Conservation (phyloP, 2,888 invertebrate genomes). For the Meghimatium bilineatum region DNA sequence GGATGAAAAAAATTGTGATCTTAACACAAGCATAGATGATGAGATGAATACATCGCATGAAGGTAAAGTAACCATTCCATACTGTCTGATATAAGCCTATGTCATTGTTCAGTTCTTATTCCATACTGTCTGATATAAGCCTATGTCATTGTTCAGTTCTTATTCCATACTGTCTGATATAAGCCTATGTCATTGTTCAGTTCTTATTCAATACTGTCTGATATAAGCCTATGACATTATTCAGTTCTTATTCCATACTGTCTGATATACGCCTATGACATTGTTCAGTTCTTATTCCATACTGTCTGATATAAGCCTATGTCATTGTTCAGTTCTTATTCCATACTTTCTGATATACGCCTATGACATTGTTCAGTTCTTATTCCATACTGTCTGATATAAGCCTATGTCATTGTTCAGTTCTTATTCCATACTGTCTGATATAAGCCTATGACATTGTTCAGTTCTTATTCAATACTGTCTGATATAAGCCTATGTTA, state of each 20-base stretch:
- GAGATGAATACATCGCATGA: constrained; percentile 12
- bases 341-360: too few species aligned
- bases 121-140: background rate
- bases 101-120: background rate
- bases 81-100: background rate
- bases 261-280: too few species aligned
- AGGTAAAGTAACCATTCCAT: background rate
- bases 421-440: too few species aligned
- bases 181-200: background rate
- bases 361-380: too few species aligned
- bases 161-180: background rate
- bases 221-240: background rate
- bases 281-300: too few species aligned
- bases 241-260: background rate
- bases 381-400: too few species aligned
- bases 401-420: too few species aligned
- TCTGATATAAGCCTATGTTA: too few species aligned
- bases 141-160: background rate
- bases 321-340: too few species aligned
- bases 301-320: too few species aligned
- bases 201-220: background rate
- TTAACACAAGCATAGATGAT: constrained; percentile 5
- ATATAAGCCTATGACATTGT: too few species aligned
- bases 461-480: too few species aligned
- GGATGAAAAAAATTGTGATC: background rate